Percentiles rank a stretch among this genome's conserved stretches.
Evolutionary conservation across 2,113 vertebrate genomes (phyloP).

Genomic region (Campylorhamphus procurvoides): DNA sequence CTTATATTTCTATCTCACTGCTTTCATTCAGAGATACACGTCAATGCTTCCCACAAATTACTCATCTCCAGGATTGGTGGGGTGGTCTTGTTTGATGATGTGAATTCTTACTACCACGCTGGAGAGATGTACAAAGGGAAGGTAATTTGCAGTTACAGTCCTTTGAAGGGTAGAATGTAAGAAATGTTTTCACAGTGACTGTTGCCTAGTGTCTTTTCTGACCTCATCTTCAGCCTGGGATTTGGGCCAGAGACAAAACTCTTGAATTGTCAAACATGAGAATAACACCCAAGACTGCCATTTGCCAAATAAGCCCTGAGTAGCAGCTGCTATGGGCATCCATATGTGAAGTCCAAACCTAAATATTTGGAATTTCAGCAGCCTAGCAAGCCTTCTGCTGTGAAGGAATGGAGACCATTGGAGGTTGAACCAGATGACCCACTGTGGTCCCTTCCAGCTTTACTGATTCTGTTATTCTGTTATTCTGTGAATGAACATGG

Average conservation of each 20-base stretch:
- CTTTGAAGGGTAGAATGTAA: neutral
- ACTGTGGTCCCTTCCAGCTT: neutral
- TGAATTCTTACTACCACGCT: constrained; percentile 65
- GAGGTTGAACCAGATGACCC: neutral
- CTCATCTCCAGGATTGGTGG: constrained; percentile 38
- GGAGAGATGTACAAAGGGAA: constrained; percentile 66
- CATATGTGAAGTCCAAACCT: neutral
- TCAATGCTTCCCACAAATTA: constrained; percentile 40
- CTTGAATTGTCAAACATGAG: neutral
- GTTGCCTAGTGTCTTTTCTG: neutral
- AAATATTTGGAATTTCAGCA: neutral
- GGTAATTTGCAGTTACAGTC: constrained; percentile 43
- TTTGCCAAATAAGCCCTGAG: neutral
- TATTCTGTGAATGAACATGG: neutral
- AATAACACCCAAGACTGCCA: neutral
- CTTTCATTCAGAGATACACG: constrained; percentile 27
- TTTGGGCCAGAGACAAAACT: neutral
- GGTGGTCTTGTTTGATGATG: constrained; percentile 44
- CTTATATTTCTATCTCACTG: neutral
- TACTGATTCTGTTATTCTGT: neutral
- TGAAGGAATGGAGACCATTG: neutral
- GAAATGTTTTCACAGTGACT: neutral
- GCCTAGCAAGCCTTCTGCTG: neutral
- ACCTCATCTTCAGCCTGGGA: neutral
- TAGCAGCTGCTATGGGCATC: neutral